Base-by-base conservation (phyloP, 2,113 vertebrate species). In the Pycnonotus jocosus region DNA sequence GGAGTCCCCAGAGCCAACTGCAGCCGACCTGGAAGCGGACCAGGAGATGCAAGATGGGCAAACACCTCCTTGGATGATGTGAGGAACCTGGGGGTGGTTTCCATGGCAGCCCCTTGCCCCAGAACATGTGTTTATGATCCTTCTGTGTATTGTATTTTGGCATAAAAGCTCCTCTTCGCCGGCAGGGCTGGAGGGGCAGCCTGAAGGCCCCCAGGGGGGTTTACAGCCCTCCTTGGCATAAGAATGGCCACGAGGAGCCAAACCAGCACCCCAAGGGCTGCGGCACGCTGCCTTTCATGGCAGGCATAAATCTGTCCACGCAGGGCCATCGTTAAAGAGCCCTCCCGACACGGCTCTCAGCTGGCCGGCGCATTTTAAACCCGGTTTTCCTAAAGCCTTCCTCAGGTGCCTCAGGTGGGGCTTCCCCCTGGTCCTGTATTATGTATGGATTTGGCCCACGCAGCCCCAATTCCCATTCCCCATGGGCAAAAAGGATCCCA, bases 181-280 rank as follows among this genome's bases (percentile, higher is more conserved):
- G 45, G 80, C 90, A 82, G 96, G 87, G 87, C 97, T 94, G 92
- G 82, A 83, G 28, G 91, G 96, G 97, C 92, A 90, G 93, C 93
- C 81, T 94, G 79, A n/a, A 62, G 95, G 81, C 96, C 96, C 94
- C 93, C 58, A 68, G 89, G 96, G 96, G 95, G 91, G 83, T 97
- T 98, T 98, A 97, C 95, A 95, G 93, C 98, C 90, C 95, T 97
- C 95, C 93, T 96, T 95, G 97, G 97, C 97, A 97, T 95, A 95
- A 97, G 97, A 97, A 97, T 90, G 97, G 96, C 53, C 42, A 57
- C 53, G 35, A 96, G 96, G 94, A 97, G 95, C 94, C 96, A 93
- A 95, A 92, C 18, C 71, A 77, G 44, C 92, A 85, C 76, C 96
- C 97, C 96, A 93, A 86, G 87, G 96, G 94, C 90, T 83, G 7